These are phyloP conservation scores for Brachyrhaphis roseni DNA, from an alignment of 2,797 vertebrate genomes.

Conservation along the genomic window DNA sequence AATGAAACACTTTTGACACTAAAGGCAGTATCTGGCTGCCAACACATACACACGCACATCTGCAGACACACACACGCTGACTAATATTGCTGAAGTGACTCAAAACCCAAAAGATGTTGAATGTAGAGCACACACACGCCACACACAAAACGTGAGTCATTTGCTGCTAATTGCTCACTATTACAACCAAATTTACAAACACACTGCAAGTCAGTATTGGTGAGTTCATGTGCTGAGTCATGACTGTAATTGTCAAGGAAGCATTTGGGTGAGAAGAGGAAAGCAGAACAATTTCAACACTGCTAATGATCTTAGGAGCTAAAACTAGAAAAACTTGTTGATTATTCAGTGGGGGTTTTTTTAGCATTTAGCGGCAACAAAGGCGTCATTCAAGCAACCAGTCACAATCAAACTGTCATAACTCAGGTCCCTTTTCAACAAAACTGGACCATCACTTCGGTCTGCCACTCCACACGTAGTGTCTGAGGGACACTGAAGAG, in stretches of 20 bases:
- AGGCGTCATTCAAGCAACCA: not conserved
- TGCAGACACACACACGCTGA: slow-evolving; percentile 16
- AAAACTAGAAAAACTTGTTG: not conserved
- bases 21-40: slow-evolving; percentile 56
- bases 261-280: not conserved
- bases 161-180: not conserved
- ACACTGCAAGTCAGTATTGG: not conserved
- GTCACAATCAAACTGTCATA: too few species aligned
- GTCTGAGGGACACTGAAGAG: not conserved
- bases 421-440: not conserved
- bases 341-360: not conserved
- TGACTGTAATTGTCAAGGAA: not conserved
- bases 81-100: not conserved
- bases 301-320: not conserved
- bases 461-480: not conserved
- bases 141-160: not conserved
- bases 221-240: not conserved
- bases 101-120: slow-evolving; percentile 10
- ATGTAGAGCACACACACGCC: slow-evolving; percentile 1
- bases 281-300: not conserved
- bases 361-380: not conserved
- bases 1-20: slow-evolving; percentile 67
- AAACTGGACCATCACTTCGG: not conserved
- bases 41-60: slow-evolving; percentile 26
- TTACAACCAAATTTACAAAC: not conserved